These are phyloP conservation scores for Drosophila nigricruria DNA, from an alignment of 2,888 invertebrate genomes.

Conservation along the genomic window DNA sequence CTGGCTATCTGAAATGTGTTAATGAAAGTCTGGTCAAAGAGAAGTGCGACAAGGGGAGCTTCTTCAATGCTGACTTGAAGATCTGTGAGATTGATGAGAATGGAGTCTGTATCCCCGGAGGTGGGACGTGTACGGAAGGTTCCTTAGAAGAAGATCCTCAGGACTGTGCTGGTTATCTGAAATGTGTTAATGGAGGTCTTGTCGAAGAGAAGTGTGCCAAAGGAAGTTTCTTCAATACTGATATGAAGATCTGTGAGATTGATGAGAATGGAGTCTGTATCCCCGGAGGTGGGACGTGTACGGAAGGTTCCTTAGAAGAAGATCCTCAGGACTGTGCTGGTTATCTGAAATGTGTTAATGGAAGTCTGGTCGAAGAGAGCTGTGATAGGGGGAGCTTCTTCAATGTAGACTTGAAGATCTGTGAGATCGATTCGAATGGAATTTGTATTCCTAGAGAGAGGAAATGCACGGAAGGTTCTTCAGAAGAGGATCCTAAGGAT, in stretches of 20 bases:
- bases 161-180: not conserved
- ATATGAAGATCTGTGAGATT: not conserved
- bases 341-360: not conserved
- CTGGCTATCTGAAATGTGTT: not conserved
- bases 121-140: not conserved
- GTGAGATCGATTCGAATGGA: conserved; percentile 1
- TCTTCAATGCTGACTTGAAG: not conserved
- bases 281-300: not conserved
- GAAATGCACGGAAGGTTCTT: not conserved
- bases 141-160: not conserved
- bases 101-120: not conserved
- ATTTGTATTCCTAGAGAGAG: not conserved
- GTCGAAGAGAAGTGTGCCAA: not conserved
- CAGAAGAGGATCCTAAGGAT: conserved; percentile 8
- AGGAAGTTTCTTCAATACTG: not conserved
- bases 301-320: not conserved
- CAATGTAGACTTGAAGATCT: not conserved
- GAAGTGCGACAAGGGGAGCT: not conserved
- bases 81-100: conserved; percentile 3
- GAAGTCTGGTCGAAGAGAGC: not conserved
- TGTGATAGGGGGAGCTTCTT: not conserved
- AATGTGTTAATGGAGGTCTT: not conserved
- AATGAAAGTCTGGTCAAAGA: not conserved
- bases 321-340: conserved; percentile 12
- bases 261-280: conserved; percentile 1